Conservation (phyloP, 2,888 invertebrate genomes). For the Tachina grossa region DNA sequence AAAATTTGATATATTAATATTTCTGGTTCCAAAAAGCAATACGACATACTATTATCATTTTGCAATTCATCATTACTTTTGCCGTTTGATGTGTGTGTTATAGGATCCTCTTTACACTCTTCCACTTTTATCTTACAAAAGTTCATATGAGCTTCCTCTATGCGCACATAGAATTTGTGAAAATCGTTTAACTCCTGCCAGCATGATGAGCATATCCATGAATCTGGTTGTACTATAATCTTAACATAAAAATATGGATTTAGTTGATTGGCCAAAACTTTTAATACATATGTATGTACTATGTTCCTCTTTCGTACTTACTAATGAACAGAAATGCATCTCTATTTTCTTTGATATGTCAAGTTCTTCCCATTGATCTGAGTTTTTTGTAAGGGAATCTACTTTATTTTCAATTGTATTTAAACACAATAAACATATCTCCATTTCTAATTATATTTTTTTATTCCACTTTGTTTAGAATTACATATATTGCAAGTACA, state of each 20-base stretch:
- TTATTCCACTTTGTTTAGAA: background rate
- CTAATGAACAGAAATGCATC: conserved; percentile 55
- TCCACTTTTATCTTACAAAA: conserved; percentile 45
- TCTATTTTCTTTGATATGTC: conserved; percentile 36
- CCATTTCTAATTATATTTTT: conserved; percentile 1
- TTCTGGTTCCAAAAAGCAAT: conserved; percentile 43
- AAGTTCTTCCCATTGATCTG: conserved; percentile 45
- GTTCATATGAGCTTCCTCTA: conserved; percentile 48
- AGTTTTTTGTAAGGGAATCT: conserved; percentile 36
- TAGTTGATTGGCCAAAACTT: background rate
- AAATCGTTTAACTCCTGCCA: conserved; percentile 48
- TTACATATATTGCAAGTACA: no score
- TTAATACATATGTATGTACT: no score
- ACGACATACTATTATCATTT: conserved; percentile 8
- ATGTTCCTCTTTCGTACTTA: conserved; percentile 3
- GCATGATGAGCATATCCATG: conserved; percentile 45
- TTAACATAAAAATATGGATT: background rate
- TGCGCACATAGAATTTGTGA: conserved; percentile 52
- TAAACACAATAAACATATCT: conserved; percentile 54
- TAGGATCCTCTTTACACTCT: conserved; percentile 17
- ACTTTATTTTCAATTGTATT: conserved; percentile 31
- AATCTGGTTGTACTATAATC: conserved; percentile 3
- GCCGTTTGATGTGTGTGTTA: background rate
- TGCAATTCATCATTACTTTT: background rate
- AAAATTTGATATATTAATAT: conserved; percentile 36